Base-by-base conservation (phyloP, 2,113 vertebrate species). In the Ictidomys tridecemlineatus region DNA sequence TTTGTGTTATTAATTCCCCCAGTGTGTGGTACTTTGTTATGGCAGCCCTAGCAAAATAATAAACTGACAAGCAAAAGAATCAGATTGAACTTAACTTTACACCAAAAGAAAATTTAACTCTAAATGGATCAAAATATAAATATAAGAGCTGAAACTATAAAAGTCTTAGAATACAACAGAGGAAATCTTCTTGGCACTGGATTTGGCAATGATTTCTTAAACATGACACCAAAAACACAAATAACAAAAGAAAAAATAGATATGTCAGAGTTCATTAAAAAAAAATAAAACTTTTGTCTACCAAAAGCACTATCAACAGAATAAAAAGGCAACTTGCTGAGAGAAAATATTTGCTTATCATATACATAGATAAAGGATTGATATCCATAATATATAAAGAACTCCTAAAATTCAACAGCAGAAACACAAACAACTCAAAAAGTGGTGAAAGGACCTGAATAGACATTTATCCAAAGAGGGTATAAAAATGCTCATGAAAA, bases 341-440 rank as follows among this genome's bases (percentile, higher is more conserved):
- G 42, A 88, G 28, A 63, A 83, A 92, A 45, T n/a, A 92, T 83
- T 74, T 88, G 13, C 34, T 70, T 65, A 39, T 51, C 16, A 48
- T 30, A 18, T 76, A 85, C 20, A 22, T n/a, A 9, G 7, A 39
- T 56, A 74, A 67, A 63, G 17, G 10, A 89, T 65, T 65, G 61
- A 84, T 48, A 88, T 76, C 45, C 4, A 83, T 45, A 77, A 77
- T 61, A 77, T 30, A 91, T 39, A 34, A 73, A 78, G 65, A 67
- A 51, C 26, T 79, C 16, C n/a, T 83, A 37, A 51, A 84, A 34
- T 37, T 96, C 72, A 92, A 84, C 32, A 84, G 76, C 77, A 86
- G 63, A 53, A 72, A 86, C 63, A 51, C 10, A n/a, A 79, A 61
- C 9, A 39, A 6, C 82, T 61, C 48, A 91, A 58, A 61, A 70